A percentile compares a stretch with the other conserved stretches of the same genome.
Conservation (phyloP, 2,797 vertebrate genomes). For the Nothura maculosa region DNA sequence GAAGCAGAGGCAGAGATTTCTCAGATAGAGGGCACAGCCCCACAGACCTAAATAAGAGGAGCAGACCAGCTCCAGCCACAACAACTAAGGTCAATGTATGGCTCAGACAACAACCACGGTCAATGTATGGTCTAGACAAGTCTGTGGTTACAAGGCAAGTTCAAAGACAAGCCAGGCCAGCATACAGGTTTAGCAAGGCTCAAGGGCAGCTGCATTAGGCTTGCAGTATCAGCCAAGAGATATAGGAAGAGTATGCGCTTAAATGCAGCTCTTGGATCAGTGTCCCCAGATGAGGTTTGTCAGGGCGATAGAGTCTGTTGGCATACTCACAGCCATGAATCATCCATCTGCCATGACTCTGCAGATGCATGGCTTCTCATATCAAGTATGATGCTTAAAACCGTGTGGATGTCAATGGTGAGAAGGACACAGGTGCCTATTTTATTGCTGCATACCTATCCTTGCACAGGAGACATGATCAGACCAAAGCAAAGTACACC, state of each 20-base stretch:
- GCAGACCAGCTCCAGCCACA: neutral
- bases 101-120: neutral
- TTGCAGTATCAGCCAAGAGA: neutral
- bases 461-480: neutral
- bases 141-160: neutral
- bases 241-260: no score
- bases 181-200: neutral
- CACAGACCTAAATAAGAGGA: neutral
- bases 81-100: neutral
- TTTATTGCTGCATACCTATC: rapidly evolving
- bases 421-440: rapidly evolving
- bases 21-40: neutral
- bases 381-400: rapidly evolving
- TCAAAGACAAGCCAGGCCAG: neutral
- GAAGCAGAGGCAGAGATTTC: neutral
- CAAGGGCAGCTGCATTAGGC: neutral
- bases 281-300: neutral
- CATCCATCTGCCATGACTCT: neutral
- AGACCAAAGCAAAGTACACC: neutral
- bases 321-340: rapidly evolving
- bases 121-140: neutral
- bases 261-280: no score
- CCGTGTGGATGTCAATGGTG: neutral
- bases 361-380: neutral
- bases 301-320: neutral